These are phyloP conservation scores for Falco columbarius DNA, from an alignment of 2,797 vertebrate species.

Conservation along the genomic window DNA sequence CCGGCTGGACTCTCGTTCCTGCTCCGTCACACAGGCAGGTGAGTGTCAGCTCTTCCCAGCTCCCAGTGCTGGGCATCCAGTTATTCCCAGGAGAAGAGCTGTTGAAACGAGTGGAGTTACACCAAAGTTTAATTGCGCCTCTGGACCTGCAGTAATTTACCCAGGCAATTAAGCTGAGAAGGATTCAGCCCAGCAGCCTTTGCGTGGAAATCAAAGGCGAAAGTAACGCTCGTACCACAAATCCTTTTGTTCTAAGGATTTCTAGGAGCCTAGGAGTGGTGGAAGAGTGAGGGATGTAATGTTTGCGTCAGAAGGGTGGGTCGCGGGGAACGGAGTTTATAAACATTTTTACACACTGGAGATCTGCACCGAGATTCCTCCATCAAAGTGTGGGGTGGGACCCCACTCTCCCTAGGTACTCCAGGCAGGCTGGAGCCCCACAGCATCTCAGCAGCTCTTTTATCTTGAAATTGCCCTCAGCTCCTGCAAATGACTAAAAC, in stretches of 20 bases:
- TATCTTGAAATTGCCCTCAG: background rate
- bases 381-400: constrained; percentile 1
- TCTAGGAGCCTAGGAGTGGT: background rate
- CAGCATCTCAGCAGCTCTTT: background rate
- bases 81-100: background rate
- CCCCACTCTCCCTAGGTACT: background rate
- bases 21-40: background rate
- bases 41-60: background rate
- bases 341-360: background rate
- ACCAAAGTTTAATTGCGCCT: background rate
- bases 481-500: background rate
- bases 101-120: background rate
- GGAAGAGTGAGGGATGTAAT: background rate
- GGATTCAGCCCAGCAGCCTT: background rate
- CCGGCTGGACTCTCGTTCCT: background rate
- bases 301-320: constrained; percentile 40
- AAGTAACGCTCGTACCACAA: background rate
- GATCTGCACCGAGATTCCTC: constrained; percentile 21
- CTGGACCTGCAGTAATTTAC: background rate
- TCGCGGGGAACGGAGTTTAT: background rate
- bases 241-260: background rate
- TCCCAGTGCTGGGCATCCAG: accelerated
- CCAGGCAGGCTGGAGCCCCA: background rate
- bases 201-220: background rate
- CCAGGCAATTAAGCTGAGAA: background rate